Percentiles rank a stretch among this genome's conserved stretches.
These are phyloP conservation scores for Apostichopus leukothele DNA, from an alignment of 53 echinoderm and acorn worm species.

Conservation along the genomic window DNA sequence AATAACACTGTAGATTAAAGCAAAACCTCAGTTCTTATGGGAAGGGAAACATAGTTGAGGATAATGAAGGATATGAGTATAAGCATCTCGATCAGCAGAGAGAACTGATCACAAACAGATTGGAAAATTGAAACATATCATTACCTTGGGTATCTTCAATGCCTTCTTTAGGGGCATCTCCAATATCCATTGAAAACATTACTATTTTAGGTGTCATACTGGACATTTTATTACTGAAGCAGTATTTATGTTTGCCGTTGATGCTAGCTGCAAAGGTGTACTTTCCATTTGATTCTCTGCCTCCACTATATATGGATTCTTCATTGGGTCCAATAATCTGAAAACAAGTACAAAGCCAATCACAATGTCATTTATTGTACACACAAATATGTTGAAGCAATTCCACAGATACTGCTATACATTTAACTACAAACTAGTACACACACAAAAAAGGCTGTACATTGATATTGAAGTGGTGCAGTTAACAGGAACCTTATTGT, in stretches of 20 bases:
- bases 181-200: slow-evolving; percentile 91
- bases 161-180: slow-evolving; percentile 86
- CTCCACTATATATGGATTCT: slow-evolving; percentile 78
- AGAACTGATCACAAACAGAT: too few species aligned
- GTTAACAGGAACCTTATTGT: too few species aligned
- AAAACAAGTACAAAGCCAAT: neutral
- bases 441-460: too few species aligned
- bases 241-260: slow-evolving; percentile 87
- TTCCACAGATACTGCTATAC: too few species aligned
- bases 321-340: slow-evolving; percentile 93
- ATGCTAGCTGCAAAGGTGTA: slow-evolving; percentile 95
- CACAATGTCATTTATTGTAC: too few species aligned
- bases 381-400: too few species aligned
- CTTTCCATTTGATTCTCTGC: slow-evolving; percentile 94
- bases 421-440: too few species aligned
- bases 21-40: too few species aligned
- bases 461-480: too few species aligned
- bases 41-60: too few species aligned
- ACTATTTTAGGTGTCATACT: slow-evolving; percentile 98
- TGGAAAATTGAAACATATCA: neutral
- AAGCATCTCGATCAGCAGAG: too few species aligned
- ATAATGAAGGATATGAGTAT: neutral
- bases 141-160: slow-evolving; percentile 85
- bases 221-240: slow-evolving; percentile 99
- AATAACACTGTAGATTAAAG: too few species aligned